Base-by-base conservation (phyloP, 2,113 vertebrate species). In the Gambusia affinis region DNA sequence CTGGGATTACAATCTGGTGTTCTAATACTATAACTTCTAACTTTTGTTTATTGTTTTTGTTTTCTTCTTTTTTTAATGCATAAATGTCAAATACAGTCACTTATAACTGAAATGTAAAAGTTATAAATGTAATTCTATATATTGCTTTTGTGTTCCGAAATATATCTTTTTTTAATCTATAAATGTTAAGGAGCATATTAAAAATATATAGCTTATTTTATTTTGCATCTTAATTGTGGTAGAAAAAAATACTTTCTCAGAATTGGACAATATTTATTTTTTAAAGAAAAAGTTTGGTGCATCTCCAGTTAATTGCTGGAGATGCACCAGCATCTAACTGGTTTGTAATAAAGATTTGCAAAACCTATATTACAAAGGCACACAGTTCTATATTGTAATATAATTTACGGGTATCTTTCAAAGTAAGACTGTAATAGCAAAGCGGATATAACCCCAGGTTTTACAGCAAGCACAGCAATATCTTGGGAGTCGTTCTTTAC, bases 281-380 rank as follows among this genome's bases (percentile, higher is more conserved):
- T 57, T 57, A 57, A n/a, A 57, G 24, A 57, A 57, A 57, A 22
- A 11, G 22, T 57, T n/a, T n/a, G 19, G 51, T 57, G 22, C 51
- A 54, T 54, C 6, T 54, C 51, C 3, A 24, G 19, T 37, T 37
- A 11, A 10, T 37, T 37, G 35, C 35, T 37, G 10, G 35, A 37
- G 35, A 37, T 37, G 35, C 11, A 37, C 35, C 35, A 35, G 35
- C 35, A 11, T 37, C 35, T 37, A 37, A 37, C 12, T 35, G 2
- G 35, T 11, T 37, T 37, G 35, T 37, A 67, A 28, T 30, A 70
- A 72, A 80, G 79, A 79, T 76, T 42, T 67, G 1, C 15, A 24
- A 2, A 37, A 66, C 11, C 8, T 14, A 66, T 39, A 4, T 14
- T n/a, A 27, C 12, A 44, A 61, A 14, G 42, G 7, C 24, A 39